Base-by-base conservation (phyloP, 2,888 invertebrate species). In the Mayetiola destructor region DNA sequence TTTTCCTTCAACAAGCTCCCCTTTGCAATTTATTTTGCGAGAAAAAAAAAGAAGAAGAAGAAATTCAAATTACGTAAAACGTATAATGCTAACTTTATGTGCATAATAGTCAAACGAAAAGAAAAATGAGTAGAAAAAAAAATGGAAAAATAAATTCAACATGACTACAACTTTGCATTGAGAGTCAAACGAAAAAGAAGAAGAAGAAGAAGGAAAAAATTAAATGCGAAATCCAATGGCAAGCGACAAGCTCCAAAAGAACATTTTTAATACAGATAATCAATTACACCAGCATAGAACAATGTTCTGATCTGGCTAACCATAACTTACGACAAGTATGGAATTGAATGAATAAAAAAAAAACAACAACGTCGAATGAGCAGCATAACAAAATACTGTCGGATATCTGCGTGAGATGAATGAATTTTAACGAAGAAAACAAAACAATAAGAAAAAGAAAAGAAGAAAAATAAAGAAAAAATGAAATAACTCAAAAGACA, bases 231-330 rank as follows among this genome's bases (percentile, higher is more conserved):
- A 39, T 6, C 6, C 3, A 39, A 39, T 4, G 39, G 4, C 16
- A 16, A 18, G 48, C n/a, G n/a, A n/a, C n/a, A 48, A 48, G 23
- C 48, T 27, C 27, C 48, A 27, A 48, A 6, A 16, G 48, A 48
- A 48, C 23, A 48, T 23, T n/a, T 48, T 48, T 48, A 48, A 48
- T 48, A 48, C 27, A 27, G 48, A 48, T 48, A 48, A 48, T 48
- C 48, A 48, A 48, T 48, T 48, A 48, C 48, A 48, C 27, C 27
- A 48, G 29, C 27, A n/a, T n/a, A n/a, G 48, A 23, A 48, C 14
- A 48, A 23, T 23, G 27, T 27, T 27, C 27, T 48, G 48, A 27
- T 23, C 27, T 27, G 27, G 29, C 48, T 27, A 48, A 48, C 27
- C 23, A 48, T 48, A 48, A 48, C 48, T 48, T 48, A 23, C 27